phyloP scores from a whole-genome alignment of 2,797 vertebrate species.

The Eutrigla gurnardus region DNA sequence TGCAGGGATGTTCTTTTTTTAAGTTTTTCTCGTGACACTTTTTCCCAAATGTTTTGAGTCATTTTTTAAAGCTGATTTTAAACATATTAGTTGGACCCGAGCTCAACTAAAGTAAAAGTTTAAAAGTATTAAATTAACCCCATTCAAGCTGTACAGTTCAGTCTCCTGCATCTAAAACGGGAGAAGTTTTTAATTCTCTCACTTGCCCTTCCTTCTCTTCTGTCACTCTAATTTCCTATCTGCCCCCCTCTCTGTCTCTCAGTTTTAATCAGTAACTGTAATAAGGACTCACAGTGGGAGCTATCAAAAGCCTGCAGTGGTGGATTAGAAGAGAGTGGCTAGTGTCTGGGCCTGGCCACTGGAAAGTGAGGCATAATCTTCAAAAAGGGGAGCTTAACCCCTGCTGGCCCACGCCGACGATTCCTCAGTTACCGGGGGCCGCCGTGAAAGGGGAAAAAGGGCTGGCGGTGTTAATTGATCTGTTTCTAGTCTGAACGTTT shows the following conservation, averaged over 20 bases:
- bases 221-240: constrained; percentile 55
- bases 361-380: constrained; percentile 75
- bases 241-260: constrained; percentile 29
- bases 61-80: constrained; percentile 19
- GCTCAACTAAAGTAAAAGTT: not conserved
- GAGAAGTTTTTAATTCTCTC: constrained; percentile 44
- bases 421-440: constrained; percentile 57
- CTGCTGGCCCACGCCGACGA: constrained; percentile 47
- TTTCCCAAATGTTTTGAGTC: constrained; percentile 7
- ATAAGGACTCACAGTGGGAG: constrained; percentile 60
- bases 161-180: constrained; percentile 35
- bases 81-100: not conserved
- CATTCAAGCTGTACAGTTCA: constrained; percentile 34
- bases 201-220: constrained; percentile 43
- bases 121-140: constrained; percentile 10
- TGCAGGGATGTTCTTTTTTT: not conserved
- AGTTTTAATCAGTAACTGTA: constrained; percentile 62
- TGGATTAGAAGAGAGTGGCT: constrained; percentile 73
- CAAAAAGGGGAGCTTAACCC: constrained; percentile 75
- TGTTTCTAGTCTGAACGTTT: constrained; percentile 51
- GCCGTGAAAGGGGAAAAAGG: constrained; percentile 29
- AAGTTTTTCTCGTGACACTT: not conserved
- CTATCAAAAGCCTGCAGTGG: constrained; percentile 71
- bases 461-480: constrained; percentile 63
- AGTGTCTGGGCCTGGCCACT: constrained; percentile 62